These are phyloP conservation scores for Oreohelix idahoensis DNA, from an alignment of 1,140 invertebrate species.

Conservation along the genomic window DNA sequence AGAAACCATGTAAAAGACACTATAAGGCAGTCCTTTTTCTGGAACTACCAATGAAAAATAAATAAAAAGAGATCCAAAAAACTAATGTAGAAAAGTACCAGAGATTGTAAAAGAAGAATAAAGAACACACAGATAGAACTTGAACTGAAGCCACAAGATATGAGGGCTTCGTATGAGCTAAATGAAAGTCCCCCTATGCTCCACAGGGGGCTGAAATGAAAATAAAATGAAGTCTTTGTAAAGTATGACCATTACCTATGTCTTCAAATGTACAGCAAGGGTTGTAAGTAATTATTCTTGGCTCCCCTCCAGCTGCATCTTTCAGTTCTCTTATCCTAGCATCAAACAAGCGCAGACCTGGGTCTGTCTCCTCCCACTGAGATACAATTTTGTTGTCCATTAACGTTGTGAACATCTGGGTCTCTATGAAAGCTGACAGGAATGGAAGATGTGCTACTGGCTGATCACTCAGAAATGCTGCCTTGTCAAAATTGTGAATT, in stretches of 20 bases:
- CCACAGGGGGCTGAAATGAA: no score
- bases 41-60: no score
- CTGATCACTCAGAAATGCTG: slow-evolving; percentile 97
- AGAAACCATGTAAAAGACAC: no score
- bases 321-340: slow-evolving; percentile 68
- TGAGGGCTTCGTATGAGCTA: no score
- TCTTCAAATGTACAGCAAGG: slow-evolving; percentile 82
- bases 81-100: no score
- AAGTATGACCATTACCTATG: slow-evolving; percentile 71
- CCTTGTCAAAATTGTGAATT: slow-evolving; percentile 98
- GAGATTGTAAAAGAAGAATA: no score
- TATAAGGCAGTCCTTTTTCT: no score
- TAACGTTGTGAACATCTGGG: slow-evolving; percentile 98
- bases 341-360: slow-evolving; percentile 79
- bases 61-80: no score
- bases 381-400: slow-evolving; percentile 97
- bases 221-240: no score
- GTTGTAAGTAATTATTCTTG: slow-evolving; percentile 85
- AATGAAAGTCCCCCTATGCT: no score
- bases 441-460: slow-evolving; percentile 95
- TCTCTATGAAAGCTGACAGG: slow-evolving; percentile 95
- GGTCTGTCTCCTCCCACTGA: slow-evolving; percentile 80
- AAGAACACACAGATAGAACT: no score
- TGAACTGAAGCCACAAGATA: no score
- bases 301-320: slow-evolving; percentile 80